These are phyloP conservation scores for Rattus rattus DNA, from an alignment of 2,113 vertebrate genomes.

Conservation along the genomic window DNA sequence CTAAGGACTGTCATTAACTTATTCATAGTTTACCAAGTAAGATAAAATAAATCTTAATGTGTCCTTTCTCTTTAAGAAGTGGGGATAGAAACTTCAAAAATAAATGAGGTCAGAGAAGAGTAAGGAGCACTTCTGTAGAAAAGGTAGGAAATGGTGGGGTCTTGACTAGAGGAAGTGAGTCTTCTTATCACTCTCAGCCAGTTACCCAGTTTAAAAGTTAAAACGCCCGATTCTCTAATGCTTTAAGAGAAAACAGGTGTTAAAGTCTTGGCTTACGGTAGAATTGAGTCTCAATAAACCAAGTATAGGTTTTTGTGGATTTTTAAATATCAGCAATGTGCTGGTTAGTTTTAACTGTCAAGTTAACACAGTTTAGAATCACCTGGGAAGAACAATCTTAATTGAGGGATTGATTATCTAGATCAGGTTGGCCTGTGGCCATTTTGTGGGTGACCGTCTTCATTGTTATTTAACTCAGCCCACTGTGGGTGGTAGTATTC, in stretches of 20 bases:
- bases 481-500: not conserved
- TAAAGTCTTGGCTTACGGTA: not conserved
- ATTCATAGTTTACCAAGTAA: not conserved
- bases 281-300: not conserved
- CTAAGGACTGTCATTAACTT: not conserved
- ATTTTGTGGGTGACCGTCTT: not conserved
- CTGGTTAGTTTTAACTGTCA: not conserved
- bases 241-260: not conserved
- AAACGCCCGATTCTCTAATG: not conserved
- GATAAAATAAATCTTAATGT: slow-evolving; percentile 31
- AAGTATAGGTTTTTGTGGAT: not conserved
- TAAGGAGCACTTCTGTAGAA: not conserved
- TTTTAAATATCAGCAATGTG: slow-evolving; percentile 1
- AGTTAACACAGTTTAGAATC: not conserved
- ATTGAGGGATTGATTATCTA: not conserved
- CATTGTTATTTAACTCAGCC: not conserved
- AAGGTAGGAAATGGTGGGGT: not conserved
- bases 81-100: not conserved
- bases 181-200: not conserved
- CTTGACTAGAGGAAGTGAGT: not conserved
- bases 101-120: not conserved
- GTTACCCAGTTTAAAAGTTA: not conserved
- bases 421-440: not conserved
- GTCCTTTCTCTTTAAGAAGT: not conserved
- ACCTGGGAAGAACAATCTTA: not conserved